Evolutionary conservation across 1,140 invertebrate genomes (phyloP).

Genomic region (Meloidogyne hapla): DNA sequence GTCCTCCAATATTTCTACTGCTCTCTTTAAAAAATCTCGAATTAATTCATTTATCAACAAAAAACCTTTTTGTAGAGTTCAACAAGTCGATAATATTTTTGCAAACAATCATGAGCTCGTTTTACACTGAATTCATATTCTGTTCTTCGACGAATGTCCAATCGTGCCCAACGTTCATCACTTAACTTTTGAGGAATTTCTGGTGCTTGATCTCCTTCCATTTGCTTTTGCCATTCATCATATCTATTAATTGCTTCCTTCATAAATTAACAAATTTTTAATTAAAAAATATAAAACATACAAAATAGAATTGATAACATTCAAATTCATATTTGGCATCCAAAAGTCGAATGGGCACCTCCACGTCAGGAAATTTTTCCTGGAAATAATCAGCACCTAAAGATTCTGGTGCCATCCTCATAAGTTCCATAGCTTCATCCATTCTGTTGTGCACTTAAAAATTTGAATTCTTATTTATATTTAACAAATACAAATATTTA

Average conservation of each 20-base stretch:
- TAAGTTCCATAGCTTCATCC: conserved; percentile 41
- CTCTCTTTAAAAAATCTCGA: conserved; percentile 26
- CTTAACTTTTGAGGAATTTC: conserved; percentile 40
- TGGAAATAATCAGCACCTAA: conserved; percentile 22
- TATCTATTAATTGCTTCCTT: conserved; percentile 47
- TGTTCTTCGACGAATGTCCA: conserved; percentile 42
- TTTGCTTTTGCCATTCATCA: conserved; percentile 31
- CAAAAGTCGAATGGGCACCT: conserved; percentile 11
- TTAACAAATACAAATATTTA: too few relatives aligned
- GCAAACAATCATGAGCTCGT: conserved; percentile 42
- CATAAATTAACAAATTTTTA: neutral
- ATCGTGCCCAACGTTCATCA: conserved; percentile 46
- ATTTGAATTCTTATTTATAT: too few relatives aligned
- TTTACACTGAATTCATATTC: conserved; percentile 48
- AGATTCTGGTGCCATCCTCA: conserved; percentile 37
- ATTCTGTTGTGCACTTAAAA: conserved; percentile 41
- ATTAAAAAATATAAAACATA: conserved; percentile 22
- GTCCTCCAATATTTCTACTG: conserved; percentile 40
- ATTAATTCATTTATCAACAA: neutral
- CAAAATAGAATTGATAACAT: conserved; percentile 48
- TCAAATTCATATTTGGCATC: conserved; percentile 39
- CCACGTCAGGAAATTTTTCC: conserved; percentile 19
- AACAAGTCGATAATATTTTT: conserved; percentile 37
- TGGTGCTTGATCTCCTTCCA: conserved; percentile 34
- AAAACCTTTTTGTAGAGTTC: conserved; percentile 41